These are phyloP conservation scores for Brachypodius melanocephalos DNA, from an alignment of 2,113 vertebrate genomes.

Conservation along the genomic window DNA sequence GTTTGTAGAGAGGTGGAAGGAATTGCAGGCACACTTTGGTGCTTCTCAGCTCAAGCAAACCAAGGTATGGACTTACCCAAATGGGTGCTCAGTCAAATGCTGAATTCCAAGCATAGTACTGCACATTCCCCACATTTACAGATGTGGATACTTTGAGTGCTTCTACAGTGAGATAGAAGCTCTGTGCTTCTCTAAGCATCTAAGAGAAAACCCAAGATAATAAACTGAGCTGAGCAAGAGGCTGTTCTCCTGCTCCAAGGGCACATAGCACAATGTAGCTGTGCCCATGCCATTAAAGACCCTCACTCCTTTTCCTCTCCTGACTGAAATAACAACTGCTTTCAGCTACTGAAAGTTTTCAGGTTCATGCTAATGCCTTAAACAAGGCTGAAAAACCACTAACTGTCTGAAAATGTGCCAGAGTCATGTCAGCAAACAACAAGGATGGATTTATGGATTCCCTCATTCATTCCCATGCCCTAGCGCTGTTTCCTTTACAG, in stretches of 20 bases:
- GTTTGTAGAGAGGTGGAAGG: not conserved
- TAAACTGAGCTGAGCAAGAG: not conserved
- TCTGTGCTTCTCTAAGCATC: not conserved
- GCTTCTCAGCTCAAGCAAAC: not conserved
- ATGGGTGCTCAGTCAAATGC: not conserved
- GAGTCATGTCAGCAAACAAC: not conserved
- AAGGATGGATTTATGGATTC: not conserved
- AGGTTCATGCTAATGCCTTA: not conserved
- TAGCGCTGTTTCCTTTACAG: not conserved
- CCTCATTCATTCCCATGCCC: fast-evolving
- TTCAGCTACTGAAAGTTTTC: not conserved
- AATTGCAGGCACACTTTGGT: not conserved
- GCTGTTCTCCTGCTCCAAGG: not conserved
- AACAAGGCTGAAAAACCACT: not conserved
- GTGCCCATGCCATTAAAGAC: not conserved
- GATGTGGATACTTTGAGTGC: not conserved
- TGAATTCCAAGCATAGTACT: not conserved
- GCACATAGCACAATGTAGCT: not conserved
- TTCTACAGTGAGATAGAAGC: not conserved
- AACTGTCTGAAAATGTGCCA: not conserved
- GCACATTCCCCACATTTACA: not conserved
- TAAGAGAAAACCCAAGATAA: not conserved
- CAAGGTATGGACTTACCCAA: not conserved
- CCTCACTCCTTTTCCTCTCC: not conserved
- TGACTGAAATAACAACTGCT: not conserved